Conservation (phyloP, 2,113 vertebrate genomes). For the Nycticebus coucang region DNA sequence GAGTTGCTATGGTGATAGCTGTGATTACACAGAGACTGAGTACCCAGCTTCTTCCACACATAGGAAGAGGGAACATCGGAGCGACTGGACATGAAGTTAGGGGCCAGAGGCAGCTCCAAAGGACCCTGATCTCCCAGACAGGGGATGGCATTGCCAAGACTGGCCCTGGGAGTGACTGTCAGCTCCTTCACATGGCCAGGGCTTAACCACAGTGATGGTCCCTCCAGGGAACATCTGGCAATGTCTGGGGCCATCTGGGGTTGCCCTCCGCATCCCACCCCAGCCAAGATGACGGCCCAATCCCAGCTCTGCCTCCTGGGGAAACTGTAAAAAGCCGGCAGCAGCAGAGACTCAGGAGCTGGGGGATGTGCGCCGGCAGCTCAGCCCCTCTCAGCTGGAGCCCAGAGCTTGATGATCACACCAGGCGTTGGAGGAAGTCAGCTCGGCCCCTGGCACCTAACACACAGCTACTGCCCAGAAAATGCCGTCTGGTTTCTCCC, state of each 20-base stretch:
- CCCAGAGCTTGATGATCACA: neutral
- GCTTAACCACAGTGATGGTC: neutral
- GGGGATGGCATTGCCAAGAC: neutral
- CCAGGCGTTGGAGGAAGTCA: neutral
- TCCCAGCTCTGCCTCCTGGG: too few species aligned
- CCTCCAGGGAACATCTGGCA: neutral
- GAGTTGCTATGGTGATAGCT: neutral
- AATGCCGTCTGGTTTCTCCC: neutral
- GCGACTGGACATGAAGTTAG: neutral
- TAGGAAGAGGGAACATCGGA: neutral
- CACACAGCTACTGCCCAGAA: neutral
- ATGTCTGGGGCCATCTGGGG: rapidly evolving
- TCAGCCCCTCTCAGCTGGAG: neutral
- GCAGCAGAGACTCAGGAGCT: neutral
- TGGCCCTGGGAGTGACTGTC: too few species aligned
- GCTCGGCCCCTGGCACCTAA: neutral
- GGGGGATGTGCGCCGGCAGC: too few species aligned
- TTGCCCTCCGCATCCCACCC: neutral
- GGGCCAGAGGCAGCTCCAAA: neutral
- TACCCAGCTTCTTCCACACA: neutral
- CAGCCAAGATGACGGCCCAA: rapidly evolving
- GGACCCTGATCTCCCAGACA: rapidly evolving
- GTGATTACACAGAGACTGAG: neutral
- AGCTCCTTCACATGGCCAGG: too few species aligned
- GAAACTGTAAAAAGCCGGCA: neutral